A percentile compares a stretch with the other conserved stretches of the same genome.
Conservation (phyloP, 2,888 invertebrate species). For the Apamea monoglypha region DNA sequence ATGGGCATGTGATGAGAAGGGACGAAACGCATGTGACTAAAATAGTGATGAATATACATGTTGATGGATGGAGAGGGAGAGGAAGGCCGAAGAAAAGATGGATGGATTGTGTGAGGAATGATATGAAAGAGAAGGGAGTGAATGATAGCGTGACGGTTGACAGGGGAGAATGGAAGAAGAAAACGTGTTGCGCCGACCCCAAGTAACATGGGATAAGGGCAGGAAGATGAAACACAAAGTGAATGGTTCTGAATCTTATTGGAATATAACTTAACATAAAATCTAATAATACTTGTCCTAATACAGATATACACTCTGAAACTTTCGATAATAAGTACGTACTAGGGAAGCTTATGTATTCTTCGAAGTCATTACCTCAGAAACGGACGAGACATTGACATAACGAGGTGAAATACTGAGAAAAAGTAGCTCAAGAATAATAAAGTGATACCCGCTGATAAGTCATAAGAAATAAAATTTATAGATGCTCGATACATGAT, state of each 20-base stretch:
- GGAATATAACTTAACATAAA: not conserved
- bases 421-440: slow-evolving; percentile 37
- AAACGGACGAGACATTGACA: slow-evolving; percentile 13
- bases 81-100: too few relatives aligned
- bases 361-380: slow-evolving; percentile 18
- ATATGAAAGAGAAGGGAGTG: too few relatives aligned
- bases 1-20: too few relatives aligned
- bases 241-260: not conserved
- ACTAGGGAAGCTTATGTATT: not conserved
- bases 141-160: too few relatives aligned
- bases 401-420: slow-evolving; percentile 19
- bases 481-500: slow-evolving; percentile 49
- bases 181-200: too few relatives aligned
- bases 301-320: not conserved
- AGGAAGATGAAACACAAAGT: not conserved
- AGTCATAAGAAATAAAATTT: slow-evolving; percentile 32
- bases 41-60: too few relatives aligned
- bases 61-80: too few relatives aligned
- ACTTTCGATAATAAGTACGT: not conserved
- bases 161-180: too few relatives aligned
- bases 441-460: slow-evolving; percentile 31
- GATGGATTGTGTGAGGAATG: too few relatives aligned
- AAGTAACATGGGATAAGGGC: too few relatives aligned
- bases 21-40: too few relatives aligned
- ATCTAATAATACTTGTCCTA: not conserved